phyloP scores from a whole-genome alignment of 2,797 vertebrate genomes.

The Mus caroli region DNA sequence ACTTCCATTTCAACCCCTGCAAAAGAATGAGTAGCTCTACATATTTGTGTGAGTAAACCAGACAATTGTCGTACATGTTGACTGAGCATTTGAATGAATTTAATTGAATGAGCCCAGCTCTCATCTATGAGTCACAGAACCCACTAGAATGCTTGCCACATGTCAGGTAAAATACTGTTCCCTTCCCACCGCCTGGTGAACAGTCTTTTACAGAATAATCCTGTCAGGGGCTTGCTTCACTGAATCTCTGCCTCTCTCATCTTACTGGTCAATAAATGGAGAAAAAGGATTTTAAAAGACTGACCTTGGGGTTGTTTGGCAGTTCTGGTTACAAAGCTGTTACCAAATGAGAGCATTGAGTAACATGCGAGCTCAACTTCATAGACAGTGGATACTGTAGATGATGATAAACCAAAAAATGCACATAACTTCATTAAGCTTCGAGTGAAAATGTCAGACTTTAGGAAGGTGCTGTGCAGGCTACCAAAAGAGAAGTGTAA shows the following conservation, averaged over 20 bases:
- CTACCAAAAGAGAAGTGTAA: background rate
- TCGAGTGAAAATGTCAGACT: background rate
- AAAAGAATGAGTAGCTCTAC: background rate
- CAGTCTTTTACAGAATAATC: background rate
- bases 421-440: background rate
- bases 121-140: conserved; percentile 1
- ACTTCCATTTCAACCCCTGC: background rate
- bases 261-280: background rate
- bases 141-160: background rate
- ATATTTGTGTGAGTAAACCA: conserved; percentile 31
- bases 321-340: background rate
- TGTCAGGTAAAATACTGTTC: background rate
- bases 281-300: background rate
- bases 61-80: conserved; percentile 11
- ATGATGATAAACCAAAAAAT: background rate
- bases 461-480: background rate
- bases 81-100: conserved; percentile 4
- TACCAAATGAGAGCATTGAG: background rate
- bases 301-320: background rate
- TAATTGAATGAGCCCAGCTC: conserved; percentile 23
- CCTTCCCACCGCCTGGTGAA: background rate
- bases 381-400: background rate
- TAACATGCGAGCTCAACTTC: background rate
- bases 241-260: background rate
- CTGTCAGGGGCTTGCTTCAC: background rate